Evolutionary conservation across 2,113 vertebrate genomes (phyloP), one percentile per base, ranked within the genome.

Genomic region (Corydoras sp.): DNA sequence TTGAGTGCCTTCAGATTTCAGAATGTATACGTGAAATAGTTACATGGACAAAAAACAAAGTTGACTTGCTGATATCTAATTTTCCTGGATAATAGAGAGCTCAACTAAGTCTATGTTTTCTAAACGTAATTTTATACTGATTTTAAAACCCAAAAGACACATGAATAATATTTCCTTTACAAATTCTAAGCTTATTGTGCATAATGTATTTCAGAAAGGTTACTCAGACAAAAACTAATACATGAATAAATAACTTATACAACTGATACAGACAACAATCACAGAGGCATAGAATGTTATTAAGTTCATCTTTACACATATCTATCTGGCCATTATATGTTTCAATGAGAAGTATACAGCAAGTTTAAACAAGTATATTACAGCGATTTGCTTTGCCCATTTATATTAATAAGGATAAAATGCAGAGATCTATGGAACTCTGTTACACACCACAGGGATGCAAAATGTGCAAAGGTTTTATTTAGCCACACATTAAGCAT

Each of bases 401-500:
- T 64, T 69, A 76, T 80, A 76, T 80, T 84, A 82, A 79, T 62
- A 82, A 67, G n/a, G 59, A 63, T 78, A 73, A 81, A 84, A 85
- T 76, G 80, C 14, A 73, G 78, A 80, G 65, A 9, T 63, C 56
- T 80, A 31, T 13, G 50, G 79, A 73, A 74, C n/a, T 12, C 68
- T 70, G 70, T 77, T 60, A 18, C 62, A 49, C 73, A 31, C 56
- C 15, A 15, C 15, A 68, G 75, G 30, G 9, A 68, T 68, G 71
- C 67, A 70, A 76, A 73, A 67, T 63, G 14, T 49, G 53, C 48
- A 60, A 15, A 58, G 2, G 67, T 76, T 76, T 68, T 49, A 72
- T 58, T 62, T 50, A 66, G 69, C 54, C 54, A 74, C 71, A 69
- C 68, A 77, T 76, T 56, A 64, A 10, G 66, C 74, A 50, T 66